Conservation (phyloP, 2,797 vertebrate genomes). For the Diplodus puntazzo region DNA sequence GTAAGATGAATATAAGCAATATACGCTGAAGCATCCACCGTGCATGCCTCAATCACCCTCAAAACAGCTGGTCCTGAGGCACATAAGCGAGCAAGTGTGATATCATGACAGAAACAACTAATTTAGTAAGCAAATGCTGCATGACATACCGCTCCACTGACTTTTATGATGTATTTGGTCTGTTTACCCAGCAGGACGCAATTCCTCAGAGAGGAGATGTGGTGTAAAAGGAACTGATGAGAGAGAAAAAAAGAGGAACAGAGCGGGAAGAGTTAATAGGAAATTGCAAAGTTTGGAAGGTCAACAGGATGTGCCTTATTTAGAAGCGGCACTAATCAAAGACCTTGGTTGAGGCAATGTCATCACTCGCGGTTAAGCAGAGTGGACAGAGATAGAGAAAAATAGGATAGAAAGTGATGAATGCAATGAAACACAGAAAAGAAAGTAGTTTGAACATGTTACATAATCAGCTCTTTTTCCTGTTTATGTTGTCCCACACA, state of each 20-base stretch:
- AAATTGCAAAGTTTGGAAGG: constrained; percentile 66
- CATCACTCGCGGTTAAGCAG: constrained; percentile 42
- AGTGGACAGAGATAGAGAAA: constrained; percentile 49
- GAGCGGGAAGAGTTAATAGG: constrained; percentile 67
- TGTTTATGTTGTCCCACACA: constrained; percentile 19
- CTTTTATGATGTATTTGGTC: constrained; percentile 62
- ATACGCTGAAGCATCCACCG: background rate
- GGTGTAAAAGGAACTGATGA: constrained; percentile 26
- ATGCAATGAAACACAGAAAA: constrained; percentile 13
- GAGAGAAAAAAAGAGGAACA: constrained; percentile 24
- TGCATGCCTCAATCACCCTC: constrained; percentile 22
- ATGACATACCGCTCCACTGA: constrained; percentile 47
- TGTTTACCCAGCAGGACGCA: constrained; percentile 48
- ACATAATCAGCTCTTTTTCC: constrained; percentile 29
- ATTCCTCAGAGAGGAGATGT: constrained; percentile 48
- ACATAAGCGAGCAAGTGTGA: constrained; percentile 36
- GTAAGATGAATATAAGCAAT: constrained; percentile 36
- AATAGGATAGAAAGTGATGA: constrained; percentile 49
- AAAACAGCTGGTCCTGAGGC: constrained; percentile 46
- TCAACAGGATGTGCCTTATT: constrained; percentile 84
- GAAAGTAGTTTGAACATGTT: constrained; percentile 20
- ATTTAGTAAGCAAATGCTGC: constrained; percentile 69
- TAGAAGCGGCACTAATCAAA: constrained; percentile 76
- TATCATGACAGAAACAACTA: constrained; percentile 51
- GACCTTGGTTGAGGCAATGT: constrained; percentile 60